phyloP scores from a whole-genome alignment of 2,888 invertebrate species.

The Microctonus hyperodae region DNA sequence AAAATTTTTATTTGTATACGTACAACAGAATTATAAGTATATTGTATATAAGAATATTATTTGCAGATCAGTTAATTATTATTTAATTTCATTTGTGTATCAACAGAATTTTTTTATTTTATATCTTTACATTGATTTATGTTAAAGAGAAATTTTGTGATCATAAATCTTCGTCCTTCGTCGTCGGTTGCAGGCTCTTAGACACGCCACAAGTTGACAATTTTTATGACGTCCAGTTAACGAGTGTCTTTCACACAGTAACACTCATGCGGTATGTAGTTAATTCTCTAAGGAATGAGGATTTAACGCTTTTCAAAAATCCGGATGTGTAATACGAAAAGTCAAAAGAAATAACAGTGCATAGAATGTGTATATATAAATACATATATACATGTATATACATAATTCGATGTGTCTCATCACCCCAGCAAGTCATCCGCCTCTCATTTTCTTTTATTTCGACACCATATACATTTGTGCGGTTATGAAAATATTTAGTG shows the following conservation, averaged over 20 bases:
- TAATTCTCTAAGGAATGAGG: constrained; percentile 35
- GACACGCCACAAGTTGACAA: constrained; percentile 16
- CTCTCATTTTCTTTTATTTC: constrained; percentile 3
- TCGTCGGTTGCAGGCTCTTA: neutral
- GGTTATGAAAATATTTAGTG: constrained; percentile 59
- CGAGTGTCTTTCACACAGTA: constrained; percentile 40
- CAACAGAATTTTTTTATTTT: neutral
- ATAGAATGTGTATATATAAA: neutral
- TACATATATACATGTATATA: neutral
- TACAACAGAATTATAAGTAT: too few relatives aligned
- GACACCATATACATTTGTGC: constrained; percentile 39
- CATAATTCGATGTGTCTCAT: constrained; percentile 27
- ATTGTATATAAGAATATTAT: too few relatives aligned
- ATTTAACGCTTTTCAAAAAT: constrained; percentile 44
- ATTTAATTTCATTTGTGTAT: neutral
- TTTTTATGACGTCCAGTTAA: constrained; percentile 39
- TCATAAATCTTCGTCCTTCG: constrained; percentile 15
- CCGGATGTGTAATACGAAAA: constrained; percentile 40
- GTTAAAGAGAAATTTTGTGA: neutral
- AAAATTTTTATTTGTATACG: too few relatives aligned
- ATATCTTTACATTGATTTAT: neutral
- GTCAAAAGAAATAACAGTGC: constrained; percentile 16
- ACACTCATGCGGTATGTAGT: constrained; percentile 12
- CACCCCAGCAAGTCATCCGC: constrained; percentile 35
- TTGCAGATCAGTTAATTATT: too few relatives aligned